Conservation (phyloP, 2,113 vertebrate species). For the Cryptoleucopteryx plumbea region DNA sequence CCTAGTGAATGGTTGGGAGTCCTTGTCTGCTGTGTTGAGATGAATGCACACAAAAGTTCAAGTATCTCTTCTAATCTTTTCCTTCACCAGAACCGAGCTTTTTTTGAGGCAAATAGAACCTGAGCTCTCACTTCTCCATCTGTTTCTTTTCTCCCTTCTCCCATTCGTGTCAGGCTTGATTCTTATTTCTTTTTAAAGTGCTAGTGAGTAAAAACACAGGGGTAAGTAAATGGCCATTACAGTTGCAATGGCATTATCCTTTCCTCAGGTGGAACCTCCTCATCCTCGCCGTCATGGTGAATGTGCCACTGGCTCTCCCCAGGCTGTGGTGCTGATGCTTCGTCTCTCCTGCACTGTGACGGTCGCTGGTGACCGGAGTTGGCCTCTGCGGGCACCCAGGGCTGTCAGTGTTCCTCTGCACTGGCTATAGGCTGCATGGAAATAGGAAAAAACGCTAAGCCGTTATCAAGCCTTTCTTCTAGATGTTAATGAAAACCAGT, state of each 20-base stretch:
- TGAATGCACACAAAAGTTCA: neutral
- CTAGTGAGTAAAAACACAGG: neutral
- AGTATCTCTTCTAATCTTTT: neutral
- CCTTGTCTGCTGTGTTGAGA: neutral
- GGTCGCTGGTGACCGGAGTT: neutral
- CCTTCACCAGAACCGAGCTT: neutral
- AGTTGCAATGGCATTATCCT: neutral
- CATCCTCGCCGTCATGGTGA: neutral
- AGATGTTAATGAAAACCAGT: neutral
- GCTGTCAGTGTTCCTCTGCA: accelerated
- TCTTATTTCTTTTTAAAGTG: neutral
- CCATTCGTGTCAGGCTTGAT: neutral
- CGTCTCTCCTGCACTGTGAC: neutral
- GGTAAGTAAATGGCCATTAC: neutral
- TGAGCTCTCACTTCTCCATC: neutral
- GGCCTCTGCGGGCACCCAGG: accelerated
- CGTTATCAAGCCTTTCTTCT: neutral
- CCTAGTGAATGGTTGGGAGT: neutral
- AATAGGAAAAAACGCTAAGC: neutral
- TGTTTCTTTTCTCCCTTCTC: neutral
- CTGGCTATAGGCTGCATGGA: neutral
- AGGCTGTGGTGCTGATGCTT: accelerated
- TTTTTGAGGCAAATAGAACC: neutral
- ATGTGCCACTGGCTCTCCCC: neutral
- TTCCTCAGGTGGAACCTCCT: neutral